Conservation (phyloP, 2,797 vertebrate species). For the Galagoides demidoff region DNA sequence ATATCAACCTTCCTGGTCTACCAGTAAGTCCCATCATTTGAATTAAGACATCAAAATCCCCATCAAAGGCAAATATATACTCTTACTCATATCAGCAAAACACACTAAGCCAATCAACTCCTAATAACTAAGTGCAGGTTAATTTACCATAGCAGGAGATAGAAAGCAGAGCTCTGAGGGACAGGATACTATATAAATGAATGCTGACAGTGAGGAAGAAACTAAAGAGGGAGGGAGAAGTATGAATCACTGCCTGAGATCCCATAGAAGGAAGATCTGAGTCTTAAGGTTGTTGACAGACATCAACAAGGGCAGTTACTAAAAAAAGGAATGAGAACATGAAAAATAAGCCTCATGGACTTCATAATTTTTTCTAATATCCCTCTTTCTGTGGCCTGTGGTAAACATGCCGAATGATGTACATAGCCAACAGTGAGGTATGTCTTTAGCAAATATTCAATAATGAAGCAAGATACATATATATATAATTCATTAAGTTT, state of each 20-base stretch:
- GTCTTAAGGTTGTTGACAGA: background rate
- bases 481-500: background rate
- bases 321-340: background rate
- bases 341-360: background rate
- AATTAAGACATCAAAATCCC: background rate
- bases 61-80: constrained; percentile 27
- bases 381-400: background rate
- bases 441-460: background rate
- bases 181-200: background rate
- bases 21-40: background rate
- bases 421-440: background rate
- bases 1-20: background rate
- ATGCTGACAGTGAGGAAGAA: background rate
- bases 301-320: background rate
- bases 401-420: background rate
- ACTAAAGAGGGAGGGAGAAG: background rate
- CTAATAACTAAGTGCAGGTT: constrained; percentile 11
- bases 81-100: background rate
- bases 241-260: background rate
- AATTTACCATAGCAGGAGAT: background rate
- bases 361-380: background rate
- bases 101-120: background rate
- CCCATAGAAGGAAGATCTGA: background rate
- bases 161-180: background rate
- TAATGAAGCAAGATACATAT: background rate